phyloP scores from a whole-genome alignment of 2,888 invertebrate species.

The Aethes cnicana region DNA sequence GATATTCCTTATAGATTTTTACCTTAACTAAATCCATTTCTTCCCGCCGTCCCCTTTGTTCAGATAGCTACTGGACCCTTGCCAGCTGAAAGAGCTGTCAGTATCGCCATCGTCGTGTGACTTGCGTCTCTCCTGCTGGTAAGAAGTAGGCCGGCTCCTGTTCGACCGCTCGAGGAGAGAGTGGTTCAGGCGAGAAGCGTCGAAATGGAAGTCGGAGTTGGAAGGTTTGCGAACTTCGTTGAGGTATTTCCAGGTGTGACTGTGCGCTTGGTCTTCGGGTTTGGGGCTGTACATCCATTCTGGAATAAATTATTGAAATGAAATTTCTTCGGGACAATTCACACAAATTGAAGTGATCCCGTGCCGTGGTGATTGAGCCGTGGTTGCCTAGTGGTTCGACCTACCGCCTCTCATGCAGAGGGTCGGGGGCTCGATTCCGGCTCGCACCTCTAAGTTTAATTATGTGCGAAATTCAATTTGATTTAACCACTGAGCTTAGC shows the following conservation, averaged over 20 bases:
- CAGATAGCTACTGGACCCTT: constrained; percentile 56
- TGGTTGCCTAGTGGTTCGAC: too few species aligned
- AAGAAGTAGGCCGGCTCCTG: constrained; percentile 47
- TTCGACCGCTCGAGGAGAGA: constrained; percentile 27
- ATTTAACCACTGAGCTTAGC: too few species aligned
- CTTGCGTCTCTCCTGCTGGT: constrained; percentile 42
- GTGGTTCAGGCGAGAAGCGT: constrained; percentile 51
- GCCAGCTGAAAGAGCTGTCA: constrained; percentile 75
- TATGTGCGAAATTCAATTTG: too few species aligned
- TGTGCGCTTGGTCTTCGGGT: constrained; percentile 49
- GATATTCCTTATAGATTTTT: too few species aligned
- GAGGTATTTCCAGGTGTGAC: constrained; percentile 76
- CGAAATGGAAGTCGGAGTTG: constrained; percentile 71
- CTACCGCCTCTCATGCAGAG: too few species aligned
- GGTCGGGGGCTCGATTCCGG: too few species aligned
- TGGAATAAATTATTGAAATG: constrained; percentile 39
- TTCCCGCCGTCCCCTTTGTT: constrained; percentile 41
- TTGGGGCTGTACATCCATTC: constrained; percentile 77
- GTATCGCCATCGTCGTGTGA: constrained; percentile 66
- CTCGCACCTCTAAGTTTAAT: too few species aligned
- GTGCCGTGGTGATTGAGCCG: too few species aligned
- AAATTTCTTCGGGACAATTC: too few species aligned
- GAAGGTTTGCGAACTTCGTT: constrained; percentile 72
- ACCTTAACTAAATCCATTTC: constrained; percentile 41
- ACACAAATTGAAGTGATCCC: too few species aligned